Conservation (phyloP, 2,797 vertebrate genomes). For the Sebastes taczanowskii region DNA sequence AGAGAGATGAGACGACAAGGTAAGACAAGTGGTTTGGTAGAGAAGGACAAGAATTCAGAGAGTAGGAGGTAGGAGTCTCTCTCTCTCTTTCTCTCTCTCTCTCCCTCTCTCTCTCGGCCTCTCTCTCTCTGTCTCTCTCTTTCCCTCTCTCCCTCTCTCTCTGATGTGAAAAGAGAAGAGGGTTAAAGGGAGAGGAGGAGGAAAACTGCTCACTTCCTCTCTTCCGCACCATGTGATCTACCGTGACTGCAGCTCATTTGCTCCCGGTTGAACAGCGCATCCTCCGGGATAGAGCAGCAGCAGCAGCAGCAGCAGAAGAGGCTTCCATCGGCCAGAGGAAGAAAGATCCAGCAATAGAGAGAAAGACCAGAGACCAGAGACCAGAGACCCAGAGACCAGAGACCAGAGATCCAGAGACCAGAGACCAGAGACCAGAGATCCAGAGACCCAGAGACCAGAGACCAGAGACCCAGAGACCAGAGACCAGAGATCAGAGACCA, state of each 20-base stretch:
- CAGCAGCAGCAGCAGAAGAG: too few relatives aligned
- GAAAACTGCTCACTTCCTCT: constrained; percentile 50
- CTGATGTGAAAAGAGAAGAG: not conserved
- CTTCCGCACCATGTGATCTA: constrained; percentile 66
- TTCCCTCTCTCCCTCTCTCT: too few relatives aligned
- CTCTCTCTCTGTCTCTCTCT: too few relatives aligned
- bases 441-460: too few relatives aligned
- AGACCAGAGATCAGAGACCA: too few relatives aligned
- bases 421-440: too few relatives aligned
- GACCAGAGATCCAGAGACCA: too few relatives aligned
- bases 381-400: too few relatives aligned
- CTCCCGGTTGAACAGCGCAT: constrained; percentile 7
- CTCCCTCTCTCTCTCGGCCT: too few relatives aligned
- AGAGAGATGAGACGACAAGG: not conserved
- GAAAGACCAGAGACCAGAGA: too few relatives aligned
- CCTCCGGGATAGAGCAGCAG: not conserved
- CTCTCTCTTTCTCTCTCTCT: too few relatives aligned
- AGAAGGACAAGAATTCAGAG: not conserved
- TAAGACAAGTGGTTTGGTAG: not conserved
- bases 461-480: too few relatives aligned
- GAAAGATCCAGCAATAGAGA: not conserved
- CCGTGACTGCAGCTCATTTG: constrained; percentile 11
- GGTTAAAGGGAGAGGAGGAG: not conserved
- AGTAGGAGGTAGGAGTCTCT: not conserved
- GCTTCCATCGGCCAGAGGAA: not conserved